These are phyloP conservation scores for Typhlomys cinereus DNA, from an alignment of 2,113 vertebrate species.

Conservation along the genomic window DNA sequence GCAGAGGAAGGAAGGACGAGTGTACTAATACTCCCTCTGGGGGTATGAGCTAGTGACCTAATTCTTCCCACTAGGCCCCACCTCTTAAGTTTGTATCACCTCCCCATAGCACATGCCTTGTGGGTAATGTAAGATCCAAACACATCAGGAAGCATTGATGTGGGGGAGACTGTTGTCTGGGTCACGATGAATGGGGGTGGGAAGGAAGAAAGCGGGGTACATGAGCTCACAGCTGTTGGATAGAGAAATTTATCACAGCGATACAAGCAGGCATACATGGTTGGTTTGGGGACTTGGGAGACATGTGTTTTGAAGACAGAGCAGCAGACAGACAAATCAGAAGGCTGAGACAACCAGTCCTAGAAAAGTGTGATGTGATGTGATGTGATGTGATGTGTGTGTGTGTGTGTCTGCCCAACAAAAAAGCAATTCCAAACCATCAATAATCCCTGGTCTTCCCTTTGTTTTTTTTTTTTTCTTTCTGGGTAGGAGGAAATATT, in stretches of 20 bases:
- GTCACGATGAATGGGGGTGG: not conserved
- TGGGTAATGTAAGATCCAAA: not conserved
- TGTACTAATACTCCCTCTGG: too few relatives aligned
- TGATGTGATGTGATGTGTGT: not conserved
- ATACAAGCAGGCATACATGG: not conserved
- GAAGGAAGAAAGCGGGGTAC: not conserved
- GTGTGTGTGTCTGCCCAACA: not conserved
- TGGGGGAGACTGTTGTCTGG: not conserved
- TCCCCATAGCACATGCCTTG: not conserved
- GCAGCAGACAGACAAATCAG: not conserved
- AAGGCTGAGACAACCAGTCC: not conserved
- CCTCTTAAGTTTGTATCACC: not conserved
- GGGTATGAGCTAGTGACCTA: not conserved
- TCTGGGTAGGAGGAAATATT: not conserved
- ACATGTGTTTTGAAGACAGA: not conserved
- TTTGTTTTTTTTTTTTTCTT: too few relatives aligned
- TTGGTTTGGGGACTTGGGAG: not conserved
- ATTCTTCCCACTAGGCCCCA: not conserved
- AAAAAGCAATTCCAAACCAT: not conserved
- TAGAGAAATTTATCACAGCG: not conserved
- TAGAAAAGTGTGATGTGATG: not conserved
- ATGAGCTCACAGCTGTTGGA: not conserved
- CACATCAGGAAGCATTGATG: not conserved
- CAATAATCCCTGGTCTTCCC: slow-evolving; percentile 12
- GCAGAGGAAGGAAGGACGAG: not conserved